Evolutionary conservation across 2,888 invertebrate genomes (phyloP), one percentile per base, ranked within the genome.

Genomic region (Gibbula magus): DNA sequence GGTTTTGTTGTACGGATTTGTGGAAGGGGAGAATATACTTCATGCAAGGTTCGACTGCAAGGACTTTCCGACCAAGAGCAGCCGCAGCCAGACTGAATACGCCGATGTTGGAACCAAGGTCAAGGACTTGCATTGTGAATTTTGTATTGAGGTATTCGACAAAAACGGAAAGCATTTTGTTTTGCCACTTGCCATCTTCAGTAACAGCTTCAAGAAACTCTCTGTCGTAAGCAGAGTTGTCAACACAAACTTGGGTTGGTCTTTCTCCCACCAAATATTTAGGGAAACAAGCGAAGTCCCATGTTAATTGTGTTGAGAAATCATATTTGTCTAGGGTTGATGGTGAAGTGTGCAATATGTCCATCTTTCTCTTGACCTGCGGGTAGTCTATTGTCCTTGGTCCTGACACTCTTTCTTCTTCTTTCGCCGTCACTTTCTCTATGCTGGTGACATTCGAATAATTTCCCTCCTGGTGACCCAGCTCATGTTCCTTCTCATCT

Each of bases 81-180:
- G 84, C 84, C 0, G 82, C 84, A 1, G 81, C 80, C 20, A 86
- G 66, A 13, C 79, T 78, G 77, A 80, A 86, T 8, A 82, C 78
- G 16, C 85, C 86, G 10, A 86, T 66, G 13, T 82, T 81, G 3
- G 85, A 78, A 0, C 85, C 85, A 7, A 86, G 13, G 52, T 86
- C 86, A 5, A 86, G 80, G 0, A 84, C 77, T 32, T 74, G 54
- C 4, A 53, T 54, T 16, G 53, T n/a, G n/a, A 16, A 16, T n/a
- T 74, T 54, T n/a, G 73, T 22, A 1, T 53, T 0, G 13, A 78
- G 56, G 56, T 54, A 22, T 20, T 53, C 20, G 13, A 52, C 29
- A 61, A 78, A 78, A 29, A 54, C 35, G 16, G 35, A 32, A 2
- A 78, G 25, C 52, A 70, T 73, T 13, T 73, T 54, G 13, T n/a